Base-by-base conservation (phyloP, 2,113 vertebrate genomes). In the Monopterus albus region DNA sequence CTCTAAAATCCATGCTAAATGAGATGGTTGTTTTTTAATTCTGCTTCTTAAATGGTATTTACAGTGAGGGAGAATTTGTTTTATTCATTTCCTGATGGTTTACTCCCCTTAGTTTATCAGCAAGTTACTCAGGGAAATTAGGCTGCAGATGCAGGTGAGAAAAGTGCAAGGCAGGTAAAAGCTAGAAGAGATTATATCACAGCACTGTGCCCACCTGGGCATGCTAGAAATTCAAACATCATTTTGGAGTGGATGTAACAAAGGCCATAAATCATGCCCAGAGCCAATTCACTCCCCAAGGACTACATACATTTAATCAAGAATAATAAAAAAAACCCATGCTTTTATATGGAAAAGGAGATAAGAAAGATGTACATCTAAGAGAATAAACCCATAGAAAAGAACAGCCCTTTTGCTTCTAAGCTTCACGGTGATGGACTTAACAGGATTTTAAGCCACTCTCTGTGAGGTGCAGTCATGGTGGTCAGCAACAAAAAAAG, bases 1-100 rank as follows among this genome's bases (percentile, higher is more conserved):
- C 65, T 71, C 42, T 31, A 70, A 52, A 78, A 74, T 53, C 20
- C 49, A 43, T 68, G 75, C 70, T 83, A 82, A 87, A 87, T 84
- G 64, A 84, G 68, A 60, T 73, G 71, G 40, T 58, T 67, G 76
- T 83, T 86, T 61, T 70, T 78, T 78, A 79, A 76, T 65, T 74
- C 64, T 42, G 20, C 64, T 66, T 55, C 11, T 77, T 84, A 72
- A 80, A 82, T 57, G 51, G 20, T 72, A 58, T 60, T 60, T 43
- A 31, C 62, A 77, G 12, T 43, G 55, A 68, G 56, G 51, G 21
- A 46, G 47, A 61, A 29, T 66, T 58, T 50, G 31, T 64, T 79
- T 78, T 59, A 60, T 29, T 58, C 13, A 56, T 72, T 68, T 42
- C 3, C 12, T 53, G 15, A 71, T 77, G 62, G 62, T 74, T 79